phyloP scores from a whole-genome alignment of 2,113 vertebrate genomes.

The Eupsittula cactorum region DNA sequence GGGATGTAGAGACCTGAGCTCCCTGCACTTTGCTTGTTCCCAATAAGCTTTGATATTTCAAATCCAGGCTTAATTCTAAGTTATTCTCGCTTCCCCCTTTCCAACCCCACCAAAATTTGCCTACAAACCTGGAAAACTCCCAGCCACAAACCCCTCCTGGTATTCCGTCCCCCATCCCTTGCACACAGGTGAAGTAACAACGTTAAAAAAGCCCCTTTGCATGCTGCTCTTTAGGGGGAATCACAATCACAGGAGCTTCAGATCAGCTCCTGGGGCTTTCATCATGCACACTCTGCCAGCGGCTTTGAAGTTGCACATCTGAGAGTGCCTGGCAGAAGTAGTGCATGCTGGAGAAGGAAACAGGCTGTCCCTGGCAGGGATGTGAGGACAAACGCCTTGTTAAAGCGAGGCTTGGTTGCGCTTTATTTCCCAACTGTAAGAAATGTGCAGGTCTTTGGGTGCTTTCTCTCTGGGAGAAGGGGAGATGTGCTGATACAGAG shows the following conservation, averaged over 20 bases:
- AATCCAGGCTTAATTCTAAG: background rate
- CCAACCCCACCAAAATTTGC: background rate
- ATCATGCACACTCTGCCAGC: constrained; percentile 25
- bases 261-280: constrained; percentile 36
- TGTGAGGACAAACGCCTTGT: background rate
- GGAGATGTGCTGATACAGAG: background rate
- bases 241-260: constrained; percentile 11
- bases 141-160: background rate
- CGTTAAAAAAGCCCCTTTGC: background rate
- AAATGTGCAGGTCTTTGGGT: accelerated
- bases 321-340: background rate
- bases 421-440: background rate
- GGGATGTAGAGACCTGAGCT: background rate
- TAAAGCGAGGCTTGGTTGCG: background rate
- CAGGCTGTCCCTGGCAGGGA: background rate
- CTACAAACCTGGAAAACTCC: background rate
- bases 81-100: background rate
- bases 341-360: background rate
- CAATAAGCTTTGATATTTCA: background rate
- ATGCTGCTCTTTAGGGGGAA: background rate
- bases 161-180: background rate
- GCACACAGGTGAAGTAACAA: background rate
- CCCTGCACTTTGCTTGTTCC: background rate
- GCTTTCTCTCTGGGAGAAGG: background rate
- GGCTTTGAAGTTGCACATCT: constrained; percentile 53